Conservation (phyloP, 2,797 vertebrate species). For the Halcyon leucocephala region DNA sequence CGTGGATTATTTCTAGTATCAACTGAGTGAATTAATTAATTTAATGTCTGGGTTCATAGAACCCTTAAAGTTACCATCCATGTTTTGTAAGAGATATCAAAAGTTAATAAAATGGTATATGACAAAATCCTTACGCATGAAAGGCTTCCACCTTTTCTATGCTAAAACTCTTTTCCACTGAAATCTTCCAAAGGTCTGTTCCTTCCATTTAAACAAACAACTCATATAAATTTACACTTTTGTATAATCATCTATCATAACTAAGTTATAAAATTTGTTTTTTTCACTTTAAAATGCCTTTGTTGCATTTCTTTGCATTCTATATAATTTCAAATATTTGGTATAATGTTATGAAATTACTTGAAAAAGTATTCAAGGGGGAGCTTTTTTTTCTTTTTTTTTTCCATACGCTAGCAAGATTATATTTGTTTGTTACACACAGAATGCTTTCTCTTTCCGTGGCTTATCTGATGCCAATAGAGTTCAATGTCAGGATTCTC, state of each 20-base stretch:
- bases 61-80: background rate
- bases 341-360: background rate
- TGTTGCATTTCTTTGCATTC: background rate
- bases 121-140: background rate
- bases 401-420: background rate
- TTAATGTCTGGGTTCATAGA: background rate
- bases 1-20: background rate
- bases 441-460: background rate
- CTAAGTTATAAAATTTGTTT: background rate
- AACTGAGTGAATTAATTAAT: background rate
- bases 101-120: background rate
- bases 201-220: background rate
- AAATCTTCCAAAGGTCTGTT: background rate
- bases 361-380: background rate
- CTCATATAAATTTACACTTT: background rate
- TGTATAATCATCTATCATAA: background rate
- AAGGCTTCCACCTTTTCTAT: background rate
- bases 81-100: background rate
- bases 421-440: background rate
- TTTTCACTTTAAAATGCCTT: background rate
- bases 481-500: background rate
- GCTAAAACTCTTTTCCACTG: background rate
- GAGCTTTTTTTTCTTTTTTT: background rate
- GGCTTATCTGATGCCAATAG: background rate
- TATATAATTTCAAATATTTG: background rate